A percentile compares a stretch with the other conserved stretches of the same genome.
Conservation (phyloP, 2,888 invertebrate species). For the Zygaena filipendulae region DNA sequence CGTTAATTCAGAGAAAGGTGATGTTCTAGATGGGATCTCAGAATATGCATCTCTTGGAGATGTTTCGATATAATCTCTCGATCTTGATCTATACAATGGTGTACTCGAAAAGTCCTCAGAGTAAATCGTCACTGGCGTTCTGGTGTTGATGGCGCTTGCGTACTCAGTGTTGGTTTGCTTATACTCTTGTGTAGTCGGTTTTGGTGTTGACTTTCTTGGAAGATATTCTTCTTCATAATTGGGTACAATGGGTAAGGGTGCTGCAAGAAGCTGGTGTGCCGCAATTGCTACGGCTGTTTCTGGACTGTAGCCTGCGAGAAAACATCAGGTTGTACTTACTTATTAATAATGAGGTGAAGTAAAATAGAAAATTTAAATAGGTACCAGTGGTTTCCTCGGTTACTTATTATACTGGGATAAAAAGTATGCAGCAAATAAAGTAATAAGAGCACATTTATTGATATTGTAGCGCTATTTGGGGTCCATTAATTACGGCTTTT, state of each 20-base stretch:
- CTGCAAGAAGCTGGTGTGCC: constrained; percentile 53
- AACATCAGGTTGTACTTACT: constrained; percentile 1
- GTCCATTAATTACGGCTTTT: too few relatives aligned
- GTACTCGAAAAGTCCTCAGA: constrained; percentile 39
- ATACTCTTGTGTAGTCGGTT: constrained; percentile 29
- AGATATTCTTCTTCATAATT: constrained; percentile 38
- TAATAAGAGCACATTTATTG: too few relatives aligned
- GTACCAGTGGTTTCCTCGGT: too few relatives aligned
- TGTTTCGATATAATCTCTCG: too few relatives aligned
- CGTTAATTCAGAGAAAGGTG: too few relatives aligned
- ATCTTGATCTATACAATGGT: too few relatives aligned
- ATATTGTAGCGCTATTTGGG: too few relatives aligned
- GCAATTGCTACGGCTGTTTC: constrained; percentile 59
- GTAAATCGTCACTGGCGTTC: constrained; percentile 23
- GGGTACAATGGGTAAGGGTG: constrained; percentile 46
- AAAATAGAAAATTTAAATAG: too few relatives aligned
- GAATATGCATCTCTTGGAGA: too few relatives aligned
- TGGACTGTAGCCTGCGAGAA: constrained; percentile 37
- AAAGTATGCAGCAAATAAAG: too few relatives aligned
- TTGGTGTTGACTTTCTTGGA: constrained; percentile 28
- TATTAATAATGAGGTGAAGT: constrained; percentile 4
- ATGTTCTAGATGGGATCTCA: too few relatives aligned
- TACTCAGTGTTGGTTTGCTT: constrained; percentile 41
- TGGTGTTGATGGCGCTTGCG: constrained; percentile 26
- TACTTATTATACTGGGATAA: too few relatives aligned